Conservation (phyloP, 92 coral and sea anemone species). For the Zoanthus sansibaricus region DNA sequence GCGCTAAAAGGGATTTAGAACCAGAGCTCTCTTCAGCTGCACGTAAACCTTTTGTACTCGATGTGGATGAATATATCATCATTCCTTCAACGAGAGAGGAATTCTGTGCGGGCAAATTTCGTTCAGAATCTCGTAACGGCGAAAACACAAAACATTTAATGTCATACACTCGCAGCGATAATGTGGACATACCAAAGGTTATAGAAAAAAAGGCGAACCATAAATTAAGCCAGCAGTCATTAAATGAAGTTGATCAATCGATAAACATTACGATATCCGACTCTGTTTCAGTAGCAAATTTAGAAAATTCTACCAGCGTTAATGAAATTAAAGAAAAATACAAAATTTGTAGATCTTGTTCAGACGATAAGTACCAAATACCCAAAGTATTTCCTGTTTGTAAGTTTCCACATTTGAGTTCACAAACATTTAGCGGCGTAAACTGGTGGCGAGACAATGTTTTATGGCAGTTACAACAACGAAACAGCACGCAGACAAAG, state of each 20-base stretch:
- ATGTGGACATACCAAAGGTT: background rate
- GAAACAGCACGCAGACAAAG: constrained; percentile 76
- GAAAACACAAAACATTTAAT: background rate
- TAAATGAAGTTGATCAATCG: constrained; percentile 9
- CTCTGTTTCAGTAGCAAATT: background rate
- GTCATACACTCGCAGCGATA: background rate
- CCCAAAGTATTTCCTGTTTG: constrained; percentile 34
- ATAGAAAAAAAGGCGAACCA: background rate
- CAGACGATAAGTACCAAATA: constrained; percentile 13
- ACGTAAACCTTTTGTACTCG: constrained; percentile 3
- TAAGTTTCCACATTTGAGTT: constrained; percentile 42
- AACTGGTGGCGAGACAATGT: constrained; percentile 88
- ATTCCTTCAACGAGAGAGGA: constrained; percentile 86
- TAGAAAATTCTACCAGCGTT: background rate
- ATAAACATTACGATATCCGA: background rate
- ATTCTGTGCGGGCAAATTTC: constrained; percentile 69
- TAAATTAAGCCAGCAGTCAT: background rate
- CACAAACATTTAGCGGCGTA: constrained; percentile 48
- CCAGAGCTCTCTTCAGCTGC: background rate
- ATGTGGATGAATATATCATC: constrained; percentile 80
- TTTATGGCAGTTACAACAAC: constrained; percentile 74
- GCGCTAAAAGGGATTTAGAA: background rate
- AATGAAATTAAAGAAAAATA: constrained; percentile 2
- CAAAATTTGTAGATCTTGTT: constrained; percentile 25
- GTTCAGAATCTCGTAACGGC: constrained; percentile 52